Conservation (phyloP, 2,888 invertebrate genomes). For the Cantharis nigra region DNA sequence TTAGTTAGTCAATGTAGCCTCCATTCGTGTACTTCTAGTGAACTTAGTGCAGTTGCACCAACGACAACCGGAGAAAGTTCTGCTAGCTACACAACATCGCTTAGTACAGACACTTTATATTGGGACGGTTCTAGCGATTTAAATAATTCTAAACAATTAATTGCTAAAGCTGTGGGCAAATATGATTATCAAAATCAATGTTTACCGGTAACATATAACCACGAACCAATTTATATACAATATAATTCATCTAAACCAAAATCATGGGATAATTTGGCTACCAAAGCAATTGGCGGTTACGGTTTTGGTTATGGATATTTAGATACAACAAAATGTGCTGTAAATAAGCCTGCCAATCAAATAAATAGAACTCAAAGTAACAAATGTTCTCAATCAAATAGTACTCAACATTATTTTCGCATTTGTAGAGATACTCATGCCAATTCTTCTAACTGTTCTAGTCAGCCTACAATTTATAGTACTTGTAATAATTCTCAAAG, state of each 20-base stretch:
- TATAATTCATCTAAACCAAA: conserved; percentile 73
- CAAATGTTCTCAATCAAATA: conserved; percentile 44
- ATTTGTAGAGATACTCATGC: conserved; percentile 57
- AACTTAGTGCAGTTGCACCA: conserved; percentile 66
- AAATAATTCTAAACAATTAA: conserved; percentile 51
- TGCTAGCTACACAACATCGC: conserved; percentile 81
- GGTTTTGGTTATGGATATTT: conserved; percentile 86
- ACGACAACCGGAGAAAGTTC: conserved; percentile 71
- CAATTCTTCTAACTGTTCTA: conserved; percentile 65
- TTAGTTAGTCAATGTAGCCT: conserved; percentile 79
- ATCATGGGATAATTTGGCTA: conserved; percentile 88
- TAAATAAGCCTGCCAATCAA: conserved; percentile 44
- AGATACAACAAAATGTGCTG: conserved; percentile 61
- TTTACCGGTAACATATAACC: conserved; percentile 50
- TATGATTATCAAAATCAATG: conserved; percentile 48
- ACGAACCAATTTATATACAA: conserved; percentile 56
- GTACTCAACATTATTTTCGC: conserved; percentile 52
- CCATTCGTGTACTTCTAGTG: conserved; percentile 82
- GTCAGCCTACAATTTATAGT: conserved; percentile 54
- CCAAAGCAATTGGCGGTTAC: conserved; percentile 84
- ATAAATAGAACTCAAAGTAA: conserved; percentile 51
- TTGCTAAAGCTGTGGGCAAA: conserved; percentile 56
- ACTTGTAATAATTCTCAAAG: conserved; percentile 40
- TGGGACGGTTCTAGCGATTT: conserved; percentile 67
- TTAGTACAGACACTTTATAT: conserved; percentile 85